A percentile compares a stretch with the other conserved stretches of the same genome.
These are phyloP conservation scores for Phylloscopus trochiloides DNA, from an alignment of 2,113 vertebrate genomes.

Conservation along the genomic window DNA sequence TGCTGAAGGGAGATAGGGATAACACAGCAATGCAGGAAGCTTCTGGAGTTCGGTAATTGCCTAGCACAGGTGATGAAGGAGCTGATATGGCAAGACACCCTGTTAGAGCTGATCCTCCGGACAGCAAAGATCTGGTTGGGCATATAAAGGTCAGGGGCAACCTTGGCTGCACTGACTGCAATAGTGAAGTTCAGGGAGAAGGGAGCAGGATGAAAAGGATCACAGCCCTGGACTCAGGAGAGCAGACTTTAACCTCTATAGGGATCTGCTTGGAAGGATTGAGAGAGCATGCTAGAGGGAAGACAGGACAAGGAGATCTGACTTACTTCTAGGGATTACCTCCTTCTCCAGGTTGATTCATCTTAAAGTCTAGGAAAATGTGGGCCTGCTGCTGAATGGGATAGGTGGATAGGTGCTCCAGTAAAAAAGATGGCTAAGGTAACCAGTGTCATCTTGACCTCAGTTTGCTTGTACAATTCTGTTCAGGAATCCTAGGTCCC, in stretches of 20 bases:
- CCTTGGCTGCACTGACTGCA: background rate
- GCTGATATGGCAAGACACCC: background rate
- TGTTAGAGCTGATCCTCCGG: background rate
- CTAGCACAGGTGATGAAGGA: background rate
- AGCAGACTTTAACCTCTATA: background rate
- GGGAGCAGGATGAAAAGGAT: background rate
- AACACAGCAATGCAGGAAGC: background rate
- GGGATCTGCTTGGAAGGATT: background rate
- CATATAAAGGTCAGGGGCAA: background rate
- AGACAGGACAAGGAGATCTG: background rate
- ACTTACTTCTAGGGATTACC: background rate
- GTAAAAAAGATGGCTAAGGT: background rate
- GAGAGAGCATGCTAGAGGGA: background rate
- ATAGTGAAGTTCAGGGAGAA: background rate
- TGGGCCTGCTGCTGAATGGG: background rate
- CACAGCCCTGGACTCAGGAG: background rate
- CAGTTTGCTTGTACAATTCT: background rate
- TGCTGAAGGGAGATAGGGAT: background rate
- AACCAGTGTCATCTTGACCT: background rate
- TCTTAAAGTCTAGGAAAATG: background rate
- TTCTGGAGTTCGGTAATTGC: background rate
- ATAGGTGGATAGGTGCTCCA: accelerated
- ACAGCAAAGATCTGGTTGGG: background rate
- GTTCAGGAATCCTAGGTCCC: background rate
- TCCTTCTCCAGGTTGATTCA: background rate